Base-by-base conservation (phyloP, 2,797 vertebrate genomes). In the Poecilia gillii region DNA sequence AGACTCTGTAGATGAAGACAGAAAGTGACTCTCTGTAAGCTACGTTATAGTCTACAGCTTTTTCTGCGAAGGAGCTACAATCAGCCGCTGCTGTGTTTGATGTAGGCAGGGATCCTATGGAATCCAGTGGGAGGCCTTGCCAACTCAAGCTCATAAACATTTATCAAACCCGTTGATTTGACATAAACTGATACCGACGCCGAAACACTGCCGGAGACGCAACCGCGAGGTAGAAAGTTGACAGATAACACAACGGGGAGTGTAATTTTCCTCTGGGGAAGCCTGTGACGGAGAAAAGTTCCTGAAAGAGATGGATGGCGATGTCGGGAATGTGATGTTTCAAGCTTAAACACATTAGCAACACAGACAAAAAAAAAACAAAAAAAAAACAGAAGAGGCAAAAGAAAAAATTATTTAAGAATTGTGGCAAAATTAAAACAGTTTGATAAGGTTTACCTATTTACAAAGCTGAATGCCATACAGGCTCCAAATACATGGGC, bases 291-390 rank as follows among this genome's bases (percentile, higher is more conserved):
- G 71, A 74, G 78, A 83, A 62, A 36, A 45, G 78, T 79, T 77
- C 70, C 72, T 80, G 83, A 74, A 81, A 73, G 82, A 84, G 84
- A 93, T 73, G 82, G 84, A 87, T 89, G 90, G 86, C 8, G 82
- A 89, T 92, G 87, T 87, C 88, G 83, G 88, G 89, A 83, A 85
- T 86, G 87, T 36, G 73, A 46, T 82, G 80, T 59, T 55, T 91
- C 78, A 77, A 86, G 88, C 6, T 85, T 73, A 88, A 85, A 72
- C 79, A 13, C 85, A 91, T 91, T 91, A 92, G 80, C 73, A 51
- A 78, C 41, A 13, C 14, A 28, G 53, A n/a, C 45, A 76, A 79
- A 82, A 74, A 79, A 82, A 74, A 87, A 81, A 79, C 80, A 74
- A 2, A 33, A 33, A 87, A 81, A 59, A 18, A 2, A 47, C 4